Evolutionary conservation across 2,888 invertebrate genomes (phyloP).

Genomic region (Eupithecia vulgata): DNA sequence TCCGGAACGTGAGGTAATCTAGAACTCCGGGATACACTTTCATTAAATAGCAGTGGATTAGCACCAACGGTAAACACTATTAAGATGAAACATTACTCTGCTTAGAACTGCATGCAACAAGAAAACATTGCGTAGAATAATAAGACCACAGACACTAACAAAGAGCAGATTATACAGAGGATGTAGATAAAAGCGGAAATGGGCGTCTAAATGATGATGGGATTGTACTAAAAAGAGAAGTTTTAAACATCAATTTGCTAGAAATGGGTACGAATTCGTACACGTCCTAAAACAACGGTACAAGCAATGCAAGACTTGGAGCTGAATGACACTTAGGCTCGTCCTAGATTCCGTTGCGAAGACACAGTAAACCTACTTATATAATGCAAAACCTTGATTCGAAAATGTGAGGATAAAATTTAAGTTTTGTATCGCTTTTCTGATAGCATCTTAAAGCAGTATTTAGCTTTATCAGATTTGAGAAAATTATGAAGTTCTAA

Average conservation of each 20-base stretch:
- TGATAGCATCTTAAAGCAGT: neutral
- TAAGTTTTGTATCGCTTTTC: neutral
- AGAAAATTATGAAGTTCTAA: neutral
- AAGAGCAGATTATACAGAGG: constrained; percentile 1
- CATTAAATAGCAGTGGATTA: constrained; percentile 15
- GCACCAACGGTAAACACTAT: constrained; percentile 22
- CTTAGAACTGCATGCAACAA: constrained; percentile 20
- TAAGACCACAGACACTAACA: constrained; percentile 14
- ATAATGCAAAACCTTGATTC: neutral
- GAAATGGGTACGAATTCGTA: neutral
- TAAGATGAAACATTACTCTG: constrained; percentile 20
- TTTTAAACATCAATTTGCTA: neutral
- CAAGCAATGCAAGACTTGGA: constrained; percentile 1
- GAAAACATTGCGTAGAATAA: constrained; percentile 10
- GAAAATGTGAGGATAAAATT: neutral
- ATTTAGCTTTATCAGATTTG: constrained; percentile 1
- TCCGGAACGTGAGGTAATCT: constrained; percentile 29
- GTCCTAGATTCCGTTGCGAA: constrained; percentile 7
- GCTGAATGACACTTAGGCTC: neutral
- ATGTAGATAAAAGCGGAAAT: constrained; percentile 1
- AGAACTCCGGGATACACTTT: constrained; percentile 16
- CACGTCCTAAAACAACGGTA: constrained; percentile 6
- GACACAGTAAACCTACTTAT: neutral
- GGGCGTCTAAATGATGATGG: constrained; percentile 1
- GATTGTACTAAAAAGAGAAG: neutral